phyloP scores from a whole-genome alignment of 2,888 invertebrate species.

The Aphodius granarius region DNA sequence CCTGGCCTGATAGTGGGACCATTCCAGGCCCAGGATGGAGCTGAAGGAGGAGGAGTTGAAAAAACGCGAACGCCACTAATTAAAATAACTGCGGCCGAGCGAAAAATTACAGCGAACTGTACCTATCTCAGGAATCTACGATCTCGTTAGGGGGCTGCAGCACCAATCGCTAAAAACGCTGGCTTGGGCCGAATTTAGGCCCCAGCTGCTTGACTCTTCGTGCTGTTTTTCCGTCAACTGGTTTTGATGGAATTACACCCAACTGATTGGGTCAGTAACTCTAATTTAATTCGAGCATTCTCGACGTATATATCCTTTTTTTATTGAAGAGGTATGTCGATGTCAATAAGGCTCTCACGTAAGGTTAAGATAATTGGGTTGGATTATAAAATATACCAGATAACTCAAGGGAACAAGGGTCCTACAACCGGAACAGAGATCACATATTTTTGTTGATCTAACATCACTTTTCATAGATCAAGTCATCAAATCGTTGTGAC shows the following conservation, averaged over 20 bases:
- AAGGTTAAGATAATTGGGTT: too few species aligned
- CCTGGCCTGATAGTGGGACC: background rate
- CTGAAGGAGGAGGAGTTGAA: background rate
- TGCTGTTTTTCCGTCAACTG: background rate
- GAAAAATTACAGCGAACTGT: constrained; percentile 14
- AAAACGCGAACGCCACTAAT: constrained; percentile 1
- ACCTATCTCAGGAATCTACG: constrained; percentile 15
- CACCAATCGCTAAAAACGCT: background rate
- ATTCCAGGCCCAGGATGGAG: background rate
- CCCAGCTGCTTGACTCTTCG: background rate
- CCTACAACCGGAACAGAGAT: too few species aligned
- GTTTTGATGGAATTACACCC: background rate
- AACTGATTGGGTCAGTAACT: background rate
- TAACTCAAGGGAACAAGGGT: too few species aligned
- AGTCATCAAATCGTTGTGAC: too few species aligned
- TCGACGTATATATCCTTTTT: background rate
- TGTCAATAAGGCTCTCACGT: background rate
- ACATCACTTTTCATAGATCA: too few species aligned
- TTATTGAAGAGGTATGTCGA: background rate
- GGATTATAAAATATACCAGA: too few species aligned
- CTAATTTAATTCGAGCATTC: background rate
- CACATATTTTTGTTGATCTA: too few species aligned
- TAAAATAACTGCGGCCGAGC: constrained; percentile 7
- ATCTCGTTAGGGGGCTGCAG: constrained; percentile 13
- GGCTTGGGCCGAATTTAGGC: background rate